Base-by-base conservation (phyloP, 2,888 invertebrate genomes). In the Folsomia manolachei region DNA sequence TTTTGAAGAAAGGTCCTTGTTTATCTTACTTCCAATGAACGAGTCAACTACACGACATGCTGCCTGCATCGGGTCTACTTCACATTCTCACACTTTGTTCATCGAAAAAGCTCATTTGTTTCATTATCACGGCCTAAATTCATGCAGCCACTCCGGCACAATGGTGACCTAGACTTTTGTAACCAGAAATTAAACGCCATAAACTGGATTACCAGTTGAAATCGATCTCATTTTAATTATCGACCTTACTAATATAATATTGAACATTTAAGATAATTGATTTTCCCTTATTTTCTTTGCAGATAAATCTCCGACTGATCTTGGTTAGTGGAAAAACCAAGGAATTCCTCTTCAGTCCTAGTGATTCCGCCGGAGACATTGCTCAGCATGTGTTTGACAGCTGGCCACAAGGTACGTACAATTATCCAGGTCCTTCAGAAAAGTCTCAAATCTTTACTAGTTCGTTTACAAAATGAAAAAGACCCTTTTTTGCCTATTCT, bases 271-370 rank as follows among this genome's bases (percentile, higher is more conserved):
- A n/a, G n/a, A n/a, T n/a, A n/a, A n/a, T n/a, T n/a, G n/a, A n/a
- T n/a, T n/a, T n/a, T n/a, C n/a, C n/a, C n/a, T n/a, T n/a, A n/a
- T n/a, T n/a, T n/a, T n/a, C n/a, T n/a, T 90, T 90, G 11, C 91
- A 98, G 97, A 95, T 98, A 86, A 97, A 97, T 87, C 89, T 99
- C 85, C 91, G 95, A 84, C 89, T 99, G 87, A 98, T 99, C 85
- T 90, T 99, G 86, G 98, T 98, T 85, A 97, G 95, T 86, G 98
- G 98, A 82, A 96, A 97, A 87, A 98, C 97, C 86, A 95, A 96
- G 90, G 98, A 99, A 88, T 99, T 97, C 88, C 89, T 95, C 84
- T 99, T 98, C 88, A 92, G 91, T 85, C 95, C 97, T 77, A 92
- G 92, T 83, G 96, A 96, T 87, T 97, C 97, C 80, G 99, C 98